Percentiles rank a stretch among this genome's conserved stretches.
phyloP scores from a whole-genome alignment of 2,113 vertebrate species.

The Eolophus roseicapilla region DNA sequence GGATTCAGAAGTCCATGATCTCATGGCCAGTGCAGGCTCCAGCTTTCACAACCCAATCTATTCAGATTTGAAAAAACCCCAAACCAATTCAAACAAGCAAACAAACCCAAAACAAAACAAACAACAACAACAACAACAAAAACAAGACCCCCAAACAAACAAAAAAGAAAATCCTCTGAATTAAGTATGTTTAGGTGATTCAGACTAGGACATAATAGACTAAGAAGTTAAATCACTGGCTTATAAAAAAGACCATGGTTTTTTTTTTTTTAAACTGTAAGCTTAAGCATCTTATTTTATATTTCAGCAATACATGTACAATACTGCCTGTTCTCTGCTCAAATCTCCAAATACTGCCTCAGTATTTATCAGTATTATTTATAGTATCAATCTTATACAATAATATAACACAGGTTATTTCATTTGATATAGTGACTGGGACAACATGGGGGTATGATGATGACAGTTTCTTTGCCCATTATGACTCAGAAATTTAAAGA shows the following conservation, averaged over 20 bases:
- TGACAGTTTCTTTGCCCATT: background rate
- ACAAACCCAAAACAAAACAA: background rate
- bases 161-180: background rate
- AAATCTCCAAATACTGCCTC: background rate
- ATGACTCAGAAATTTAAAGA: background rate
- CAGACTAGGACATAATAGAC: background rate
- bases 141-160: background rate
- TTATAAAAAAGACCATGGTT: background rate
- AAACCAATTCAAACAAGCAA: background rate
- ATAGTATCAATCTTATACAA: background rate
- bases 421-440: background rate
- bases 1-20: background rate
- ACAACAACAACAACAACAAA: background rate
- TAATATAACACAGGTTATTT: background rate
- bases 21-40: background rate
- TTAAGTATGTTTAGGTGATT: background rate
- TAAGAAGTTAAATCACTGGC: background rate
- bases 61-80: background rate
- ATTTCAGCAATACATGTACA: background rate
- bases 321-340: background rate
- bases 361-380: background rate
- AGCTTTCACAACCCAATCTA: background rate
- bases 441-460: background rate
- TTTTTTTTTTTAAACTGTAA: background rate
- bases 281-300: background rate